A percentile compares a stretch with the other conserved stretches of the same genome.
These are phyloP conservation scores for Sarotherodon lohbergeri DNA, from an alignment of 2,113 vertebrate species.

Conservation along the genomic window DNA sequence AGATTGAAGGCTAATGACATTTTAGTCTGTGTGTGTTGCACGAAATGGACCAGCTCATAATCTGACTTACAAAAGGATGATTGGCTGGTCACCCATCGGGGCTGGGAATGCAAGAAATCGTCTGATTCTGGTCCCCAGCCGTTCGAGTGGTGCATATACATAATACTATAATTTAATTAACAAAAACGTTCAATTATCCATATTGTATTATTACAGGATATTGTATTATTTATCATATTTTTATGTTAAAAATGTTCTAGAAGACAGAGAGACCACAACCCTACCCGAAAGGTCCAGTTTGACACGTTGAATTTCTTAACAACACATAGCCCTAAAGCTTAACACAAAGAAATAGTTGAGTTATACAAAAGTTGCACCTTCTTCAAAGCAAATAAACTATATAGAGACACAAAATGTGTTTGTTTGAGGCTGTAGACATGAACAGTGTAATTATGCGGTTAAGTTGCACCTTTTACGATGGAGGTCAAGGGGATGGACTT, in stretches of 20 bases:
- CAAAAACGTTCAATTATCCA: neutral
- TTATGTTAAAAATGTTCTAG: neutral
- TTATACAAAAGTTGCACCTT: neutral
- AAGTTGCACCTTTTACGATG: neutral
- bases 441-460: neutral
- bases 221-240: neutral
- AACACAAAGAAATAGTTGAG: neutral
- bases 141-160: neutral
- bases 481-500: neutral
- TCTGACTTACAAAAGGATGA: neutral
- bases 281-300: neutral
- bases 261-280: neutral
- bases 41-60: neutral
- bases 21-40: neutral
- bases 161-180: neutral
- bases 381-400: neutral
- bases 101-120: neutral
- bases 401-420: neutral
- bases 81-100: neutral
- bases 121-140: neutral
- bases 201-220: neutral
- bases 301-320: neutral
- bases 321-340: neutral
- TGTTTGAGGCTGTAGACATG: neutral
- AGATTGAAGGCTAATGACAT: neutral